Base-by-base conservation (phyloP, 2,113 vertebrate genomes). In the Nycticebus coucang region DNA sequence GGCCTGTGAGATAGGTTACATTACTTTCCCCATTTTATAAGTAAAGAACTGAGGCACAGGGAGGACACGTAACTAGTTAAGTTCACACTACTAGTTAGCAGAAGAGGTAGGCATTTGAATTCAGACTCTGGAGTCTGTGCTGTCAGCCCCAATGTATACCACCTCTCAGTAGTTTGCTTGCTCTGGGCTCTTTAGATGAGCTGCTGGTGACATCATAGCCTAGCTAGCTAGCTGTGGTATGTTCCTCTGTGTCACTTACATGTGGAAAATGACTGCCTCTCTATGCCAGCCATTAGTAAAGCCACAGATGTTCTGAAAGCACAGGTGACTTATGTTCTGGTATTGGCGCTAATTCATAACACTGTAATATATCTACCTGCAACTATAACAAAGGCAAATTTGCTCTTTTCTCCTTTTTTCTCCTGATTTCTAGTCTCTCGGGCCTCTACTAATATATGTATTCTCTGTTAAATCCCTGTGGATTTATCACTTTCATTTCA, bases 401-500 rank as follows among this genome's bases (percentile, higher is more conserved):
- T 91, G 82, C 79, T 94, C 57, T 92, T 94, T 72, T 95, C 18
- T 95, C 79, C 75, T 91, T 92, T 97, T 96, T 86, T 57, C 57
- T 95, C 92, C 96, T 97, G 88, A 88, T 95, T 93, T 53, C 88
- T 90, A 80, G 71, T 93, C 87, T 96, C 85, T 95, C 84, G 82
- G 71, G 96, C 95, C 89, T 97, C 77, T 93, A 78, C 84, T 96
- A 55, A 93, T 71, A 71, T 37, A 69, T 82, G 30, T 89, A 89
- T 91, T 89, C 95, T 96, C 95, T 95, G 77, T 97, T 96, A 96
- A 96, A 96, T 97, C 95, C 93, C 94, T 89, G 41, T n/a, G 77
- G 96, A 91, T 97, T 96, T 97, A 89, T 91, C 92, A 88, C 77
- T 96, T 94, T 91, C 68, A 69, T 96, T 94, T 96, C 62, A 92